Evolutionary conservation across 1,140 invertebrate genomes (phyloP).

Genomic region (Parasteatoda tepidariorum): DNA sequence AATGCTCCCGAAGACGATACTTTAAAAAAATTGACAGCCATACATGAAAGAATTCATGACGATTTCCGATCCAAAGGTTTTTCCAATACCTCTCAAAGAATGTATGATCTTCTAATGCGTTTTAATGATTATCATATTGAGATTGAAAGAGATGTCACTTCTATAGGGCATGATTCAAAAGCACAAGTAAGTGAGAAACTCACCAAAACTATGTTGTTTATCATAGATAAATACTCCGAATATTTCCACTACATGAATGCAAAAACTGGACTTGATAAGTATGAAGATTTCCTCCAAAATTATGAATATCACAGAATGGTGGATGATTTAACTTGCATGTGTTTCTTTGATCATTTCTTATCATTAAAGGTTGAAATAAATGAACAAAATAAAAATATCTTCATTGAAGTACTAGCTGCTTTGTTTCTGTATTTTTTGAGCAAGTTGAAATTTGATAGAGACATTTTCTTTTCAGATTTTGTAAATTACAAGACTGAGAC

Average conservation of each 20-base stretch:
- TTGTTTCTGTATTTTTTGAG: background rate
- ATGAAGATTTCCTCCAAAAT: background rate
- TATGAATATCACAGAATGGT: background rate
- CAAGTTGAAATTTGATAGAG: background rate
- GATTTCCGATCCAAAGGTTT: too few species aligned
- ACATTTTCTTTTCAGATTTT: too few species aligned
- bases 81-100: background rate
- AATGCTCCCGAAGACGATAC: background rate
- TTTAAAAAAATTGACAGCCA: too few species aligned
- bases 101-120: background rate
- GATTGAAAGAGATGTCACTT: background rate
- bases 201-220: background rate
- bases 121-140: constrained; percentile 12
- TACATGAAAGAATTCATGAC: too few species aligned
- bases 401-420: background rate
- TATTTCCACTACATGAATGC: background rate
- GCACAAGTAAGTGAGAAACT: background rate
- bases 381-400: background rate
- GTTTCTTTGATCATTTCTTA: background rate
- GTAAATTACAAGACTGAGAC: too few species aligned
- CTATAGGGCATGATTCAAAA: background rate
- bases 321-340: background rate
- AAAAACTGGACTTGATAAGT: background rate
- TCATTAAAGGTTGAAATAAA: background rate
- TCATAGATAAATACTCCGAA: background rate